Evolutionary conservation across 30 jellyfish, hydroid and myxozoan species (phyloP), one percentile per base, ranked within the genome.

Genomic region (Aurelia sp.): DNA sequence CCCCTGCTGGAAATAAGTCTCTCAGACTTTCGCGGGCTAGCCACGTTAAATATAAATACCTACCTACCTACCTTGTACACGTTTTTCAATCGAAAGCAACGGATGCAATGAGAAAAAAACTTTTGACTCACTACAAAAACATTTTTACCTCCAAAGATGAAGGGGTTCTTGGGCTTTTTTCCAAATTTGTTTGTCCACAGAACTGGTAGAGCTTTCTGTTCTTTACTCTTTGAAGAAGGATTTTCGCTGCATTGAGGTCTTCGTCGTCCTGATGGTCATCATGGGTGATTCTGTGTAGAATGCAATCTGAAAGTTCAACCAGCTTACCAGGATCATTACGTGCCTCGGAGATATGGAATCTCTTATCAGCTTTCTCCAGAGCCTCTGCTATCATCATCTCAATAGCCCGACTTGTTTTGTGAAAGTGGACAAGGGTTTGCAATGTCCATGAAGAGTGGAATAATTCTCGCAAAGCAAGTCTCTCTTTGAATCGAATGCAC

Each of bases 341-440:
- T 18, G 91, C 91, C 17, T 71, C 63, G 13, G 73, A 70, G 13
- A 82, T 68, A 9, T 71, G 48, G 80, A 82, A 82, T 31, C 58
- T 33, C 9, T n/a, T 20, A 22, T 70, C 85, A 23, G 91, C 91
- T 9, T 55, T 47, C 16, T 69, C 62, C 52, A 82, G 20, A 11
- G 96, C 96, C 50, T 86, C 90, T 27, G 89, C 89, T 0, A 86
- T 41, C 96, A 86, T 86, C 84, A 76, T 70, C 71, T 86, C 96
- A 58, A 86, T 76, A 1, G 86, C 81, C 20, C 71, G 53, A 9
- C 84, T 66, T 4, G 96, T 86, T 66, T 77, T 86, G 78, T 86
- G 96, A 37, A 69, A 64, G 50, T 86, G 78, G 4, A 86, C 96
- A 16, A 55, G 66, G 31, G 44, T 23, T 27, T 76, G 90, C 67